Percentiles rank a stretch among this genome's conserved stretches.
Evolutionary conservation across 2,888 invertebrate species (phyloP).

Genomic region (Nebria salina): DNA sequence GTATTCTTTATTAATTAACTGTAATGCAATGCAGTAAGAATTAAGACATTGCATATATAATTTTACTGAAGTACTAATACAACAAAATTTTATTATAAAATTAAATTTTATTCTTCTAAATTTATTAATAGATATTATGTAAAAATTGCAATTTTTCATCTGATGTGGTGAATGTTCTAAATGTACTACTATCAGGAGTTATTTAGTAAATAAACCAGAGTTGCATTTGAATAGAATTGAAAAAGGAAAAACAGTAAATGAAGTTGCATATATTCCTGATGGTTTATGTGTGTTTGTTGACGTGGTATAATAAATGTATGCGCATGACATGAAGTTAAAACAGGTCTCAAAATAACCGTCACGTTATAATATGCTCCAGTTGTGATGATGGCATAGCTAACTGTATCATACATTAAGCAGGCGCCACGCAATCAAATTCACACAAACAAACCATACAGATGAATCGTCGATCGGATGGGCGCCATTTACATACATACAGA

Average conservation of each 20-base stretch:
- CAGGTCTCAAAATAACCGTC: conserved; percentile 13
- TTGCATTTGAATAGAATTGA: neutral
- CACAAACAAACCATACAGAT: neutral
- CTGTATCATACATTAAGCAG: conserved; percentile 41
- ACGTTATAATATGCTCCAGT: conserved; percentile 34
- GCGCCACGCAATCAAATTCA: conserved; percentile 32
- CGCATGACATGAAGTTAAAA: neutral
- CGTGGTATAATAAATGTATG: conserved; percentile 8
- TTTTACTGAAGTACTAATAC: no score
- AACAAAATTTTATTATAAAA: no score
- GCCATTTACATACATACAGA: conserved; percentile 14
- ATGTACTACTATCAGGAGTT: no score
- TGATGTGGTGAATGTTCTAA: no score
- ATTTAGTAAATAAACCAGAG: neutral
- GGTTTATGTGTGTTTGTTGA: neutral
- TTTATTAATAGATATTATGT: no score
- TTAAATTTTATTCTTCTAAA: no score
- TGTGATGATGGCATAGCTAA: conserved; percentile 45
- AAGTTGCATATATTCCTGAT: conserved; percentile 5
- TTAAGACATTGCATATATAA: no score
- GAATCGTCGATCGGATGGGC: neutral
- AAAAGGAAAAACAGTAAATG: conserved; percentile 3
- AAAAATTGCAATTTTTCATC: no score
- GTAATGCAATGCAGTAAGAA: no score
- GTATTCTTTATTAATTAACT: no score